These are phyloP conservation scores for Chymomyza caudatula DNA, from an alignment of 2,888 invertebrate genomes.

Conservation along the genomic window DNA sequence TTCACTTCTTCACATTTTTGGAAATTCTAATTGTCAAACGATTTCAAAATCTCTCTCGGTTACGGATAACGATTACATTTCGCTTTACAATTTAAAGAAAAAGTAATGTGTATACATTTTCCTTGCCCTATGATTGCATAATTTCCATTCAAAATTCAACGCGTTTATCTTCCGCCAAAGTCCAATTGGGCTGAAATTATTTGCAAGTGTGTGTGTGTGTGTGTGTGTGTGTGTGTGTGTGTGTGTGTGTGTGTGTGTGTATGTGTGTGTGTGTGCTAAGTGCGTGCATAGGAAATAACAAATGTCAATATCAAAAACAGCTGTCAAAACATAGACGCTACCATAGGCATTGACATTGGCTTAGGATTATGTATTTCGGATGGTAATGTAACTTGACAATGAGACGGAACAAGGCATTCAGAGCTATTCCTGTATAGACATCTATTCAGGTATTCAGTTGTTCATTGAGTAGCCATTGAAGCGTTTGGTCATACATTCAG, in stretches of 20 bases:
- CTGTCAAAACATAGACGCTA: slow-evolving; percentile 65
- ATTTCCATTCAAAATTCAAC: too few relatives aligned
- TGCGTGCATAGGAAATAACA: slow-evolving; percentile 6
- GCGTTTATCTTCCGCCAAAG: too few relatives aligned
- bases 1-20: too few relatives aligned
- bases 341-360: neutral
- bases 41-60: too few relatives aligned
- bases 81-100: too few relatives aligned
- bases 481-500: neutral
- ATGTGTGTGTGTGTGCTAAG: neutral
- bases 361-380: slow-evolving; percentile 23
- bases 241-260: neutral
- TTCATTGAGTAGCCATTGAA: neutral
- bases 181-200: too few relatives aligned
- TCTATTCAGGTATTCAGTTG: neutral
- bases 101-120: too few relatives aligned
- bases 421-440: neutral
- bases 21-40: too few relatives aligned
- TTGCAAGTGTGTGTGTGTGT: neutral
- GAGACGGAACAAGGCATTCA: slow-evolving; percentile 40
- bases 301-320: slow-evolving; percentile 53
- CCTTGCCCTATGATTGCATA: too few relatives aligned
- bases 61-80: too few relatives aligned
- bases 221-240: neutral
- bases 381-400: slow-evolving; percentile 70